Evolutionary conservation across 2,113 vertebrate genomes (phyloP).

Genomic region (Platycercus adscitus): DNA sequence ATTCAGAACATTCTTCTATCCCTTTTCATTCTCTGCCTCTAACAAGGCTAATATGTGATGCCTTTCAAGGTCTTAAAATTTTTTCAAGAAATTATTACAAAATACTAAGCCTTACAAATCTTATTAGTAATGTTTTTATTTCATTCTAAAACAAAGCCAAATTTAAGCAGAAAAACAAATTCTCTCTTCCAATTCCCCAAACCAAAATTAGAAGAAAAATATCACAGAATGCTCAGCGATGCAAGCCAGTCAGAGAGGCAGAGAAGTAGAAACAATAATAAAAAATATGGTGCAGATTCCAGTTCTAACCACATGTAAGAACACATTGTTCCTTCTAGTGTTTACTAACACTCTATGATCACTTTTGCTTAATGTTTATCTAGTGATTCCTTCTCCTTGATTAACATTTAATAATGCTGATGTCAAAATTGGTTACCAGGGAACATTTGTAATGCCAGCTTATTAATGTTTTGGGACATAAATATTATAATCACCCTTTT

Average conservation of each 20-base stretch:
- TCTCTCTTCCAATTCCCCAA: not conserved
- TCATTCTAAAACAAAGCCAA: not conserved
- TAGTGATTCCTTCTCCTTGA: conserved; percentile 53
- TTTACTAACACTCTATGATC: conserved; percentile 48
- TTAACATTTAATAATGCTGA: conserved; percentile 63
- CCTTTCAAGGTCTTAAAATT: not conserved
- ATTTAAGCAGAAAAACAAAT: not conserved
- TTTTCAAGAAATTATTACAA: not conserved
- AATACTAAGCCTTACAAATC: not conserved
- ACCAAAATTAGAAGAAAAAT: not conserved
- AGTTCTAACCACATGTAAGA: not conserved
- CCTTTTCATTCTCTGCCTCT: not conserved
- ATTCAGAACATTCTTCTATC: not conserved
- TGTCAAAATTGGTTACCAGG: conserved; percentile 50
- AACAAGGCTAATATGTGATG: not conserved
- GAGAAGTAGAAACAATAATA: not conserved
- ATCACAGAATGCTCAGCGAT: not conserved
- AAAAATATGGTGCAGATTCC: not conserved
- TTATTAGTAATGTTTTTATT: not conserved
- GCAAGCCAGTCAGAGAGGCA: not conserved
- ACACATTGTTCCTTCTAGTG: not conserved
- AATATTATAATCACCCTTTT: conserved; percentile 50
- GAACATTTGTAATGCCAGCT: conserved; percentile 40
- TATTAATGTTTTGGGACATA: conserved; percentile 49
- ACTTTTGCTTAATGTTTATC: conserved; percentile 34